Evolutionary conservation across 1,140 invertebrate species (phyloP).

Genomic region (Achatina immaculata): DNA sequence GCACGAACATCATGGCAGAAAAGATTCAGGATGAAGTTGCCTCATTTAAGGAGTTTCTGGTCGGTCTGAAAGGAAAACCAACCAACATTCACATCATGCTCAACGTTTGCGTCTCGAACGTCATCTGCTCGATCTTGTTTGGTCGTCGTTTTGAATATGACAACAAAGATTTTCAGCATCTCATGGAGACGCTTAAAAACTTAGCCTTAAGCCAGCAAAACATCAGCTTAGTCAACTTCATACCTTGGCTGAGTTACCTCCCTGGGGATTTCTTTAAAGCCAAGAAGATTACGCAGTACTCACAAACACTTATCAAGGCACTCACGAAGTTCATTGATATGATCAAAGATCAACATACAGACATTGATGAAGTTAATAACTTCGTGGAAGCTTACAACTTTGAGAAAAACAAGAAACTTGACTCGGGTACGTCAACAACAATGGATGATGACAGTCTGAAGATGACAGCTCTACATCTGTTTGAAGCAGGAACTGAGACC

Average conservation of each 20-base stretch:
- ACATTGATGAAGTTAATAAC: not conserved
- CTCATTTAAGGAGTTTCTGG: not conserved
- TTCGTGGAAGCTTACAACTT: not conserved
- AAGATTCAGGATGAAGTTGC: not conserved
- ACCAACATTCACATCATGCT: too few relatives aligned
- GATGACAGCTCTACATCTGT: conserved; percentile 36
- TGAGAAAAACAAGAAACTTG: not conserved
- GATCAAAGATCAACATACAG: not conserved
- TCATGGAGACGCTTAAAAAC: conserved; percentile 34
- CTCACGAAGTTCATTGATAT: not conserved
- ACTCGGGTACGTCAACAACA: conserved; percentile 26
- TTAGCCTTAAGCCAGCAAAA: conserved; percentile 13
- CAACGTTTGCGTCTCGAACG: not conserved
- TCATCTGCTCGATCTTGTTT: not conserved
- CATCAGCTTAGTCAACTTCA: conserved; percentile 38
- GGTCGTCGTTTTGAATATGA: conserved; percentile 78
- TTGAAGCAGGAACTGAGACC: conserved; percentile 52
- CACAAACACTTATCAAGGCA: conserved; percentile 5
- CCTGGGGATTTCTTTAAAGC: conserved; percentile 51
- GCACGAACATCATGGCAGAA: conserved; percentile 74
- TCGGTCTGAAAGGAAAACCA: too few relatives aligned
- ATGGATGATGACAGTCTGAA: conserved; percentile 41
- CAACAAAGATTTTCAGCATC: conserved; percentile 42
- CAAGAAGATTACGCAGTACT: conserved; percentile 16
- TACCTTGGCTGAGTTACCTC: conserved; percentile 45